Evolutionary conservation across 2,113 vertebrate genomes (phyloP).

Genomic region (Marmota monax): DNA sequence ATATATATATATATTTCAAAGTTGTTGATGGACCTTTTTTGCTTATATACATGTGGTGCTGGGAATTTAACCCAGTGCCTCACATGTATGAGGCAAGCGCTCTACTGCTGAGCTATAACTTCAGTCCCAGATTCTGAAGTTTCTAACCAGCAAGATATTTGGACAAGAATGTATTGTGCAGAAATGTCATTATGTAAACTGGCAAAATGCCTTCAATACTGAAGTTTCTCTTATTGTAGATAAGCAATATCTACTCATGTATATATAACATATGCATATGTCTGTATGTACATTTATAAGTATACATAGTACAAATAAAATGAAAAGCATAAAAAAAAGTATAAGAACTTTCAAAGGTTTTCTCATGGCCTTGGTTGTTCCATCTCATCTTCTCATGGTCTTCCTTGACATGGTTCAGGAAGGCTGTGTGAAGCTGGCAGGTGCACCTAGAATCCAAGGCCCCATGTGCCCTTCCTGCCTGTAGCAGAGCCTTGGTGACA

Average conservation of each 20-base stretch:
- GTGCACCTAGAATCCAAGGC: neutral
- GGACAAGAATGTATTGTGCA: neutral
- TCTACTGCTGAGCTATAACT: no score
- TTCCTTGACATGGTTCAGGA: neutral
- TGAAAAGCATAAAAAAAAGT: neutral
- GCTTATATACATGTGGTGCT: no score
- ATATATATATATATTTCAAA: no score
- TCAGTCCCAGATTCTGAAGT: neutral
- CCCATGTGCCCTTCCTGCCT: rapidly evolving
- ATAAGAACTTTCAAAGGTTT: neutral
- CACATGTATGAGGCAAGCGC: no score
- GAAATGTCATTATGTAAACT: neutral
- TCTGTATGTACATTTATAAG: neutral
- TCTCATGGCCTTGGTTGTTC: neutral
- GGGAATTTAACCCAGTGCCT: no score
- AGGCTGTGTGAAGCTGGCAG: neutral
- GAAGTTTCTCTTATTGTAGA: neutral
- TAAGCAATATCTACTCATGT: neutral
- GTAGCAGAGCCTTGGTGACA: neutral
- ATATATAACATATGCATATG: neutral
- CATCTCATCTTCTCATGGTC: neutral
- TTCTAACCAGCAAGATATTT: neutral
- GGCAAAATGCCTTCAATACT: neutral
- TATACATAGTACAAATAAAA: neutral
- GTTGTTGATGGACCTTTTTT: no score